Evolutionary conservation across 2,113 vertebrate genomes (phyloP).

Genomic region (Suricata suricatta): DNA sequence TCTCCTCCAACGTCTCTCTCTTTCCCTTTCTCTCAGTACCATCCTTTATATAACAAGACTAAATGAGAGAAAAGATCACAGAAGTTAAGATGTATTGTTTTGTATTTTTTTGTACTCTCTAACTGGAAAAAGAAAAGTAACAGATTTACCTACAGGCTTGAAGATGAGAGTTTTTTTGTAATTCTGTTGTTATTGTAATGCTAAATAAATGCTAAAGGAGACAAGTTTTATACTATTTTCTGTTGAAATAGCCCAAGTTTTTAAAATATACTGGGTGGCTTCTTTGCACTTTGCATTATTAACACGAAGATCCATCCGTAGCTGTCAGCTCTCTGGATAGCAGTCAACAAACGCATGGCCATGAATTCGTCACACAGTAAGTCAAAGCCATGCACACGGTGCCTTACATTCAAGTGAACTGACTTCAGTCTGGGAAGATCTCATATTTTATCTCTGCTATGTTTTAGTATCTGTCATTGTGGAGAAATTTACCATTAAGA

Average conservation of each 20-base stretch:
- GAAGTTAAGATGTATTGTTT: background rate
- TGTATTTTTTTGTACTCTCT: conserved; percentile 17
- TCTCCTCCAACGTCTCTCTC: background rate
- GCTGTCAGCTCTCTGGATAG: conserved; percentile 12
- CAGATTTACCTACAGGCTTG: background rate
- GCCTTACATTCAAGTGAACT: conserved; percentile 17
- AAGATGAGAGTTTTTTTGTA: background rate
- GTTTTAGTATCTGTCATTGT: conserved; percentile 31
- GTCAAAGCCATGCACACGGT: background rate
- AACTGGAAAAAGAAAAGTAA: background rate
- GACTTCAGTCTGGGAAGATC: conserved; percentile 29
- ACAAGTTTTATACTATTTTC: background rate
- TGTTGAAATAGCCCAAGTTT: background rate
- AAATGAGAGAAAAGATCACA: background rate
- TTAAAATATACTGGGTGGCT: background rate
- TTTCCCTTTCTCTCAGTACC: background rate
- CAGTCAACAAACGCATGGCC: background rate
- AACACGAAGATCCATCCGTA: background rate
- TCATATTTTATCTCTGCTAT: conserved; percentile 39
- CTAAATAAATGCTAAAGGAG: conserved; percentile 6
- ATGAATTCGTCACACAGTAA: conserved; percentile 55
- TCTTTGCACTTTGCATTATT: background rate
- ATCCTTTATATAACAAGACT: background rate
- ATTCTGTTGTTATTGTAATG: conserved; percentile 37
- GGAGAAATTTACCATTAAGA: conserved; percentile 56